phyloP scores from a whole-genome alignment of 1,140 invertebrate species.

The Neodiprion virginianus region DNA sequence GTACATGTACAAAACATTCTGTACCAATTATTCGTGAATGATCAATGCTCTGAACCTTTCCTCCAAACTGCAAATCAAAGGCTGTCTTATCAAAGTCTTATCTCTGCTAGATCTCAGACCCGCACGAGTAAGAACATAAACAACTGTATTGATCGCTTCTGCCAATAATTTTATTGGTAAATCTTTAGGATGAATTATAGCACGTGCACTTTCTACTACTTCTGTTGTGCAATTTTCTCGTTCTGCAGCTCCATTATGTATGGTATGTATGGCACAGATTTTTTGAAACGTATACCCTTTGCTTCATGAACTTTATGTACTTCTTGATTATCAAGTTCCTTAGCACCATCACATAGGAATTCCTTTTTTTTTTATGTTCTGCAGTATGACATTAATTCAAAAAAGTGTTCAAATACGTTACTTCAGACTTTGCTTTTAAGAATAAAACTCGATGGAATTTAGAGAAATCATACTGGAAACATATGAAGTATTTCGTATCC shows the following conservation, averaged over 20 bases:
- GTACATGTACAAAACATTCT: slow-evolving; percentile 25
- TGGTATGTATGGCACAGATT: slow-evolving; percentile 44
- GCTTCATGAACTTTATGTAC: slow-evolving; percentile 25
- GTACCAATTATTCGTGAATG: slow-evolving; percentile 38
- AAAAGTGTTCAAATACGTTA: slow-evolving; percentile 24
- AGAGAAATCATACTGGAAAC: slow-evolving; percentile 46
- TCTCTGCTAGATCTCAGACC: too few species aligned
- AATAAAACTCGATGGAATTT: slow-evolving; percentile 38
- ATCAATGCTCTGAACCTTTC: too few species aligned
- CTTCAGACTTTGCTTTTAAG: slow-evolving; percentile 44
- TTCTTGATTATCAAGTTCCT: slow-evolving; percentile 31
- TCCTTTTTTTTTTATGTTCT: slow-evolving; percentile 29
- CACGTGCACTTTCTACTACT: slow-evolving; percentile 32
- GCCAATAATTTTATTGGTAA: slow-evolving; percentile 20
- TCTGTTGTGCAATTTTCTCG: slow-evolving; percentile 38
- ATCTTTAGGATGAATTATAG: slow-evolving; percentile 22
- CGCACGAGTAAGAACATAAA: too few species aligned
- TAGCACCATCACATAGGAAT: slow-evolving; percentile 31
- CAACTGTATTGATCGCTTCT: too few species aligned
- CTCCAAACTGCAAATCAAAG: too few species aligned
- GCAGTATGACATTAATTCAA: slow-evolving; percentile 23
- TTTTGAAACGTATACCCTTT: slow-evolving; percentile 32
- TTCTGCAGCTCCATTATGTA: slow-evolving; percentile 49
- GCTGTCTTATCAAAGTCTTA: too few species aligned
- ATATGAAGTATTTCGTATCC: slow-evolving; percentile 40